Conservation (phyloP, 2,888 invertebrate genomes). For the Parnassius orleans region DNA sequence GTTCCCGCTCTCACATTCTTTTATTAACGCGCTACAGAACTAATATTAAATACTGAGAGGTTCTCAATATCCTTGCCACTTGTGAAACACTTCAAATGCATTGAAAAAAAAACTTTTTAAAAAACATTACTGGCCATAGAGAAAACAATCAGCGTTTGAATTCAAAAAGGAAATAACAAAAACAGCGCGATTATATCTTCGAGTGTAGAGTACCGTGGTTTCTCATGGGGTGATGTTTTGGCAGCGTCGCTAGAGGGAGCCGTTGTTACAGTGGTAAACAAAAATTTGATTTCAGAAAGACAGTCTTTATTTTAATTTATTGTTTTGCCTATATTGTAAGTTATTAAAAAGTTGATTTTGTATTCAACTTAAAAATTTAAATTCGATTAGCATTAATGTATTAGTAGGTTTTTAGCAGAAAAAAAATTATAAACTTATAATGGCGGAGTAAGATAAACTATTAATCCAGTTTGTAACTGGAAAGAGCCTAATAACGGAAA, state of each 20-base stretch:
- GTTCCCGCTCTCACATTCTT: slow-evolving; percentile 46
- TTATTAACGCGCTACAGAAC: slow-evolving; percentile 49
- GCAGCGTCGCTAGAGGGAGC: slow-evolving; percentile 72
- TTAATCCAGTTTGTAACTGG: too few relatives aligned
- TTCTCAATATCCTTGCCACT: slow-evolving; percentile 70
- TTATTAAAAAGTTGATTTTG: too few relatives aligned
- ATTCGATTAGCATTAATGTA: too few relatives aligned
- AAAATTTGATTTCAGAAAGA: neutral
- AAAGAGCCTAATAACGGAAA: too few relatives aligned
- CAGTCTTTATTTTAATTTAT: slow-evolving; percentile 4
- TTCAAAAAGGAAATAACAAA: slow-evolving; percentile 66
- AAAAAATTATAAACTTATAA: too few relatives aligned
- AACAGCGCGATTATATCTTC: slow-evolving; percentile 77
- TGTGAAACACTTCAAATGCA: slow-evolving; percentile 60
- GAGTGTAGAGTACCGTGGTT: slow-evolving; percentile 66
- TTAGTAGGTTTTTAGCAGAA: too few relatives aligned
- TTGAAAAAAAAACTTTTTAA: slow-evolving; percentile 47
- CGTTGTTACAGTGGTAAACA: slow-evolving; percentile 30
- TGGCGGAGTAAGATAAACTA: too few relatives aligned
- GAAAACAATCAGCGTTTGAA: slow-evolving; percentile 61
- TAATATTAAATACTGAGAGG: slow-evolving; percentile 46
- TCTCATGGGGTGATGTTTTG: slow-evolving; percentile 79
- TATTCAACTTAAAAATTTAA: too few relatives aligned
- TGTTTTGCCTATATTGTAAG: too few relatives aligned
- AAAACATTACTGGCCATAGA: slow-evolving; percentile 57